Percentiles rank a stretch among this genome's conserved stretches.
Conservation (phyloP, 2,113 vertebrate genomes). For the Rousettus leschenaultii region DNA sequence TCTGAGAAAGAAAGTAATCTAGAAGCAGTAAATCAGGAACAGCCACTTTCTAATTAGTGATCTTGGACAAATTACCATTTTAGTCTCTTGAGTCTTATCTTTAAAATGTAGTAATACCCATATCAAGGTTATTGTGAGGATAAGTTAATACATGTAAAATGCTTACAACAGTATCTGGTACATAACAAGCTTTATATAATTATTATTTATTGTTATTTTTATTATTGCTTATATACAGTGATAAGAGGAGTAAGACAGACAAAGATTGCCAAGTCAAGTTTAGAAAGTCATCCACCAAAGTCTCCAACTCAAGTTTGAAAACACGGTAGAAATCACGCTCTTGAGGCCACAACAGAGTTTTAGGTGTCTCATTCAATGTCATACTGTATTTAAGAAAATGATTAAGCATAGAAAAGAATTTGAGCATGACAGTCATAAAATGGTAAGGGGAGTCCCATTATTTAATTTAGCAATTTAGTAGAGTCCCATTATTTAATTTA, state of each 20-base stretch:
- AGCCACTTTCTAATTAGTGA: not conserved
- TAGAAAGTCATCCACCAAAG: not conserved
- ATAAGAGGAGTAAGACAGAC: not conserved
- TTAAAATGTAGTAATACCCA: not conserved
- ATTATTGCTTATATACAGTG: not conserved
- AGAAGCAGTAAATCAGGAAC: not conserved
- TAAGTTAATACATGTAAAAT: not conserved
- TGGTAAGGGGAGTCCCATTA: not conserved
- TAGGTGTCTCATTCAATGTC: not conserved
- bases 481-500: not conserved
- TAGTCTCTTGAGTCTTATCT: not conserved
- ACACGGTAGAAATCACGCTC: not conserved
- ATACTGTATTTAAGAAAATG: not conserved
- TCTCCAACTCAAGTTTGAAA: not conserved
- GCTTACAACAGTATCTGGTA: not conserved
- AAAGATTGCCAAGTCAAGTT: not conserved
- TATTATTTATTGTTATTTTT: not conserved
- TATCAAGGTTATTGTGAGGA: not conserved
- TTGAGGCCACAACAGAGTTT: not conserved
- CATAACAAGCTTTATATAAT: not conserved
- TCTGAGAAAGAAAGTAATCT: not conserved
- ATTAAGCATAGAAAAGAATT: not conserved
- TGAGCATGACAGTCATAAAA: not conserved
- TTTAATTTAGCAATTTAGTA: not conserved
- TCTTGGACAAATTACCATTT: not conserved